Conservation (phyloP, 2,888 invertebrate genomes). For the Dicycla oo region DNA sequence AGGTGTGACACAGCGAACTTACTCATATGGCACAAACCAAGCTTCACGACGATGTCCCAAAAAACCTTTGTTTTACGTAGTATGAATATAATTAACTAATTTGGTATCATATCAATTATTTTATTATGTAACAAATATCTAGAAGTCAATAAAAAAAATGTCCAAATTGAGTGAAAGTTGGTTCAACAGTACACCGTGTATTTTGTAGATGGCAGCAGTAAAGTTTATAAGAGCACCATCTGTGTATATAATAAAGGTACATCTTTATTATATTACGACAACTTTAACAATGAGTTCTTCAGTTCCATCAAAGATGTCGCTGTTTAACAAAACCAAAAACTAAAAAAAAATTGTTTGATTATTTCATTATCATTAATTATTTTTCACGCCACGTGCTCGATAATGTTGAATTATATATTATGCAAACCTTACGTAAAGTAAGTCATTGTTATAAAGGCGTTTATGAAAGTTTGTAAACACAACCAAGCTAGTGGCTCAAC, state of each 20-base stretch:
- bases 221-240: constrained; percentile 11
- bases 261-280: background rate
- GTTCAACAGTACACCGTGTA: background rate
- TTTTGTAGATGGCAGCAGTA: background rate
- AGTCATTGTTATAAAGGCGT: too few relatives aligned
- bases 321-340: background rate
- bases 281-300: background rate
- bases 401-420: too few relatives aligned
- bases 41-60: background rate
- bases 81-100: background rate
- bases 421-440: too few relatives aligned
- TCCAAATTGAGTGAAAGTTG: background rate
- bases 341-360: background rate
- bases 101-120: background rate
- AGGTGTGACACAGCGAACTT: background rate
- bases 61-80: background rate
- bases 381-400: too few relatives aligned
- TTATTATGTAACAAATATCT: background rate
- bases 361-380: background rate
- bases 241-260: background rate
- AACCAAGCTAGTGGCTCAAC: too few relatives aligned
- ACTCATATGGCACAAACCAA: background rate
- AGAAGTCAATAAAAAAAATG: background rate
- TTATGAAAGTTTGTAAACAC: too few relatives aligned
- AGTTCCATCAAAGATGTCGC: constrained; percentile 1